Evolutionary conservation across 2,888 invertebrate species (phyloP), one percentile per base, ranked within the genome.

Genomic region (Watsonalla cultraria): DNA sequence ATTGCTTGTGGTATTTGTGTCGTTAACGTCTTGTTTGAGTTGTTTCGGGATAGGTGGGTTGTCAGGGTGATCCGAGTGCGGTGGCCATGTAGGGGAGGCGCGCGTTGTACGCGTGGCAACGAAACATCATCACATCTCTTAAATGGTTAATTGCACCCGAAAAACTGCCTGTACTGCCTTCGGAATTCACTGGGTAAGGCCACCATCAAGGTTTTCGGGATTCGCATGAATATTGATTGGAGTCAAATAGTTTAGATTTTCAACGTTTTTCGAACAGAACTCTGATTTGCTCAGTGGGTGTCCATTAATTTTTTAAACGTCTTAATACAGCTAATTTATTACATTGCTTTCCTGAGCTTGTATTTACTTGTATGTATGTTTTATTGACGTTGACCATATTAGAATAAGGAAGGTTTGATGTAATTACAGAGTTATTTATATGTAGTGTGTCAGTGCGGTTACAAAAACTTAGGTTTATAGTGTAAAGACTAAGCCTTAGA

Each of bases 21-120:
- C 13, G 33, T 61, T 65, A 62, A 64, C 48, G 52, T 50, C 59
- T 14, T 70, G 68, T 33, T 54, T 7, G 55, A 47, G 53, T 53
- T 13, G 35, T 37, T 49, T 55, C 55, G 58, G 55, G 59, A 46
- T 49, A 52, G 52, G 56, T 60, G 54, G 47, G 45, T 47, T 65
- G 70, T 52, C 62, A 55, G 56, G 58, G 65, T 55, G 61, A 59
- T 56, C 56, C 49, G 61, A 59, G 66, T 70, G 61, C 61, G 53
- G 54, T 60, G 60, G 46, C 84, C 84, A 68, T 84, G 58, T 86
- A 79, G 55, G 74, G 82, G 64, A 53, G 76, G 76, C 85, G 86
- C 78, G 78, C 79, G 84, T 65, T 70, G 55, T 73, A 74, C 86
- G 85, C 86, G 87, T 87, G 87, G 84, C 86, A 72, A 64, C 72